Evolutionary conservation across 2,888 invertebrate species (phyloP), one percentile per base, ranked within the genome.

Genomic region (Sphaerophoria taeniata): DNA sequence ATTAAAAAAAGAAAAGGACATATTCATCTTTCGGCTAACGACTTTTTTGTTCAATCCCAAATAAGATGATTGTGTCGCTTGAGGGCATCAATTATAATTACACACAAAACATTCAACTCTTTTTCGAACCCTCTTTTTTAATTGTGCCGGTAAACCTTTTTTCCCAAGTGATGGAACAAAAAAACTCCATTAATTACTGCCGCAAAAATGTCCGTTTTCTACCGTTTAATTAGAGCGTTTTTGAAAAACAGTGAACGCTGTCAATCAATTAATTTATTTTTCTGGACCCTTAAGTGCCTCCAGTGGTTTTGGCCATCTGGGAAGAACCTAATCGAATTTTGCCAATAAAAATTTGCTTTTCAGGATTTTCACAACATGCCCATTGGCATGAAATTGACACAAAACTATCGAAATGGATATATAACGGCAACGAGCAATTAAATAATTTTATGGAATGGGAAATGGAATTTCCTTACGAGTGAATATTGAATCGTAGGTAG

Each of bases 1-100:
- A 6, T 24, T 12, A 60, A 60, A 43, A 31, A 60, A 34, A 34
- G 36, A 60, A 60, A 60, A 60, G 60, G 58, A 24, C n/a, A 60
- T 31, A 6, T 24, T 43, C 24, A 6, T 12, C 6, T 24, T 24
- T 24, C 39, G 60, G 12, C 39, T 58, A 39, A 58, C 3, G 39
- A 60, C 36, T 14, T 39, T 39, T 39, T 60, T 11, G 36, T 24
- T 60, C 24, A 4, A 60, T 24, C 12, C 7, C 14, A 16, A 56
- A 43, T 5, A 36, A 24, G 0, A 58, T 36, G 14, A 39, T 58
- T 58, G 58, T 7, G 11, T 24, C 1, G 39, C 39, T 51, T 43
- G 6, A 60, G 43, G 65, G 75, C 76, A 85, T 85, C 80, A 80
- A 85, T 85, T 76, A 73, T 76, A 72, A 85, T 85, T 85, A 56